phyloP scores from a whole-genome alignment of 2,797 vertebrate genomes.

The Melanogrammus aeglefinus region DNA sequence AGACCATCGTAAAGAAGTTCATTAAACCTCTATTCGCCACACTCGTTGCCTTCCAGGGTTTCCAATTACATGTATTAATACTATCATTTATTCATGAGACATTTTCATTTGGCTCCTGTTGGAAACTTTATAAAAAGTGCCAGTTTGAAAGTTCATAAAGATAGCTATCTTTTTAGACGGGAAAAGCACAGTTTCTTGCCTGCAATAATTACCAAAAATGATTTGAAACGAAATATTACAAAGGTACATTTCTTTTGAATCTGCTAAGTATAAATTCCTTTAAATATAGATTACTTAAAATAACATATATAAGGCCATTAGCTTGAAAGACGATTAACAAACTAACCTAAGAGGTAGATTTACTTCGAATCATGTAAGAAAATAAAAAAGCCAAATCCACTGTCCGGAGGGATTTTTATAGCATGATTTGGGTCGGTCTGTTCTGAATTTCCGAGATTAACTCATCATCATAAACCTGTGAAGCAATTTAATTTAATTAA shows the following conservation, averaged over 20 bases:
- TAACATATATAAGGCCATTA: background rate
- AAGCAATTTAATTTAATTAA: constrained; percentile 17
- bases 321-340: background rate
- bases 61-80: background rate
- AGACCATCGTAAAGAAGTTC: background rate
- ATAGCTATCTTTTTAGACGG: background rate
- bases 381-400: background rate
- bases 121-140: background rate
- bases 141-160: no score
- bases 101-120: background rate
- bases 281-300: background rate
- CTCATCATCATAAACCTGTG: constrained; percentile 14
- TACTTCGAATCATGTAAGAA: background rate
- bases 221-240: background rate
- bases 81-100: background rate
- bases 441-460: constrained; percentile 19
- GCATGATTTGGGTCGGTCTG: background rate
- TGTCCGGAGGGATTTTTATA: background rate
- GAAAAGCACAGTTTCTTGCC: background rate
- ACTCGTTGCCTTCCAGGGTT: background rate
- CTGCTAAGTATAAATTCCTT: background rate
- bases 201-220: background rate
- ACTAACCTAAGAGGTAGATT: background rate
- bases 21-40: background rate
- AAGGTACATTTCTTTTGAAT: background rate